Percentiles rank a stretch among this genome's conserved stretches.
Conservation (phyloP, 2,113 vertebrate genomes). For the Pandion haliaetus region DNA sequence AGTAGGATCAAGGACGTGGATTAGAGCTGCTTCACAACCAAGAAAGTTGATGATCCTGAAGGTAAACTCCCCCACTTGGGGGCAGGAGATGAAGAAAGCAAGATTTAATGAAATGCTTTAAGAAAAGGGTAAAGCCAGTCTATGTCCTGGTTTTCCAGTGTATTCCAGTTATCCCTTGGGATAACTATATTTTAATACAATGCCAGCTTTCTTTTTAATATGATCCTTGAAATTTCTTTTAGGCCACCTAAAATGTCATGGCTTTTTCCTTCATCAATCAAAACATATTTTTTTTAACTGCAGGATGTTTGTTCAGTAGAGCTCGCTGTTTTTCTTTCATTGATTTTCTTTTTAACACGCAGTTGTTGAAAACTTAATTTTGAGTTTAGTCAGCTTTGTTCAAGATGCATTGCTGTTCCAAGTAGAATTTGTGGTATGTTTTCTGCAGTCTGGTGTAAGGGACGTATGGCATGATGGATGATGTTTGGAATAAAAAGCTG, state of each 20-base stretch:
- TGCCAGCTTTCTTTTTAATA: constrained; percentile 37
- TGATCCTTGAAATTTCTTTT: constrained; percentile 35
- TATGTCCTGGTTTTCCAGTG: neutral
- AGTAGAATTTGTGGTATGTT: constrained; percentile 33
- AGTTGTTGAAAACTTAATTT: constrained; percentile 60
- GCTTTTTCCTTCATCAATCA: constrained; percentile 59
- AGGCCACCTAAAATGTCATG: constrained; percentile 40
- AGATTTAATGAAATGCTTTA: constrained; percentile 4
- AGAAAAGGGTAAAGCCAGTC: neutral
- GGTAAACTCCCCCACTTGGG: neutral
- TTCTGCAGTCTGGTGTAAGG: neutral
- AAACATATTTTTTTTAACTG: constrained; percentile 47
- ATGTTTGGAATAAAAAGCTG: constrained; percentile 48
- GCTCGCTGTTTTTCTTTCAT: constrained; percentile 39
- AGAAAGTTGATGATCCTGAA: neutral
- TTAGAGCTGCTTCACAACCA: neutral
- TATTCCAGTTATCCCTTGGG: constrained; percentile 8
- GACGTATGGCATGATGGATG: constrained; percentile 43
- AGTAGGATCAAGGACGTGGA: neutral
- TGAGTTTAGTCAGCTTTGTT: constrained; percentile 57
- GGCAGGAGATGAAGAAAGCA: neutral
- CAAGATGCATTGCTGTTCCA: constrained; percentile 18
- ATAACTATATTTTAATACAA: constrained; percentile 32
- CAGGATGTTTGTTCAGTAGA: constrained; percentile 59
- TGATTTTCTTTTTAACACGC: constrained; percentile 45